Base-by-base conservation (phyloP, 2,888 invertebrate genomes). In the Perizoma flavofasciatum region DNA sequence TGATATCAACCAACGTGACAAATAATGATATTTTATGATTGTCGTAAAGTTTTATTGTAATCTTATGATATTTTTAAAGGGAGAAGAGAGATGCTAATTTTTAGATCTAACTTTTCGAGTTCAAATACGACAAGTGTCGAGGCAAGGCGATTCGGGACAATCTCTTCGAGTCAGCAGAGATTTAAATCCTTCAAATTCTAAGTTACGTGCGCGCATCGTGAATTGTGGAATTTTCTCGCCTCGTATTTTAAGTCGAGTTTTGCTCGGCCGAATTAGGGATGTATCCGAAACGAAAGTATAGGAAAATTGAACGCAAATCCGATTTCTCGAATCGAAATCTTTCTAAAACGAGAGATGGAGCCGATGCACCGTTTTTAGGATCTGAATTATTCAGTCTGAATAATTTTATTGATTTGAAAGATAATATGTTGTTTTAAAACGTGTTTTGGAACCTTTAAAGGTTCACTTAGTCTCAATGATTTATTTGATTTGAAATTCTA, bases 241-340 rank as follows among this genome's bases (percentile, higher is more conserved):
- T 74, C 79, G 80, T 73, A 84, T 87, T 85, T 78, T 74, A 52
- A 81, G 79, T 80, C 77, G 82, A 81, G 78, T 82, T 81, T 85
- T 75, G 73, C 78, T 77, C 76, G 71, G 74, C 75, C 75, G 78
- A 78, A 81, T 82, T 79, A 75, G 73, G 75, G 63, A 66, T 79
- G 82, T 82, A 85, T 81, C 81, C 76, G 79, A 86, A 85, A 88
- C 76, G 79, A 86, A 85, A 88, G 83, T 88, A 86, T 86, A 80
- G 79, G 84, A 86, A 85, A 88, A 90, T 89, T 88, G 86, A 85
- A 88, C 84, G 85, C 81, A 88, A 90, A 90, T 90, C 88, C 83
- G 89, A 90, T 90, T 89, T 89, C 73, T 75, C 69, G 73, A 69
- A 74, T 76, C 75, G 72, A 80, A 82, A 82, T 83, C 76, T 81